Evolutionary conservation across 1,140 invertebrate species (phyloP).

Genomic region (Diplogasteroides magnus): DNA sequence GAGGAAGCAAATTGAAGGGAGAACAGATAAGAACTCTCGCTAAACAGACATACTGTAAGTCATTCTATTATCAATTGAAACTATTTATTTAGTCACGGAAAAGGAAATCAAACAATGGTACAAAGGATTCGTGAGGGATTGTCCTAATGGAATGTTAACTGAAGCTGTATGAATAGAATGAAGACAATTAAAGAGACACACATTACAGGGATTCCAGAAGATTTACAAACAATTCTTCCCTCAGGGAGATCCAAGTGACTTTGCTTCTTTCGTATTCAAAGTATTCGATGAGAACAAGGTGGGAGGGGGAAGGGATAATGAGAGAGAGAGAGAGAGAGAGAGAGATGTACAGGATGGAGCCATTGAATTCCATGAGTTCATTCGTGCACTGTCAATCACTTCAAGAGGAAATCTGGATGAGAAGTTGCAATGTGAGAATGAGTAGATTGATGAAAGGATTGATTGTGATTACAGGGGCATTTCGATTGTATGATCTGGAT

Average conservation of each 20-base stretch:
- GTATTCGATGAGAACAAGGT: conserved; percentile 98
- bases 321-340: conserved; percentile 13
- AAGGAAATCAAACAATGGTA: conserved; percentile 56
- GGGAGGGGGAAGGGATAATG: conserved; percentile 59
- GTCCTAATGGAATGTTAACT: conserved; percentile 56
- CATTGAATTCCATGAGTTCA: conserved; percentile 57
- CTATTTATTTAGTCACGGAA: conserved; percentile 48
- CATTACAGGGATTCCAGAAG: conserved; percentile 84
- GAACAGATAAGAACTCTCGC: conserved; percentile 48
- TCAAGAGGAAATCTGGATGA: conserved; percentile 56
- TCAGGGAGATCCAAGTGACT: conserved; percentile 88
- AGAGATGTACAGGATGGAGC: conserved; percentile 53
- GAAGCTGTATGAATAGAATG: conserved; percentile 42
- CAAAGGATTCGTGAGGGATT: conserved; percentile 54
- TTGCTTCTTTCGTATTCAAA: conserved; percentile 89
- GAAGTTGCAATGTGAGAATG: conserved; percentile 56
- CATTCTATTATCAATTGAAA: conserved; percentile 5
- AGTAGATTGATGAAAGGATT: not conserved
- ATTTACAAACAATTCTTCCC: conserved; percentile 99
- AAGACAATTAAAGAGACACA: not conserved
- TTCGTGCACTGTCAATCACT: conserved; percentile 57
- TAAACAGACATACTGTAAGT: conserved; percentile 53
- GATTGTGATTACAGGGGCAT: conserved; percentile 57
- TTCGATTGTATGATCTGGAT: conserved; percentile 61
- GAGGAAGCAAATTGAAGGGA: conserved; percentile 50